These are phyloP conservation scores for Drosophila nigricruria DNA, from an alignment of 2,888 invertebrate genomes.

Conservation along the genomic window DNA sequence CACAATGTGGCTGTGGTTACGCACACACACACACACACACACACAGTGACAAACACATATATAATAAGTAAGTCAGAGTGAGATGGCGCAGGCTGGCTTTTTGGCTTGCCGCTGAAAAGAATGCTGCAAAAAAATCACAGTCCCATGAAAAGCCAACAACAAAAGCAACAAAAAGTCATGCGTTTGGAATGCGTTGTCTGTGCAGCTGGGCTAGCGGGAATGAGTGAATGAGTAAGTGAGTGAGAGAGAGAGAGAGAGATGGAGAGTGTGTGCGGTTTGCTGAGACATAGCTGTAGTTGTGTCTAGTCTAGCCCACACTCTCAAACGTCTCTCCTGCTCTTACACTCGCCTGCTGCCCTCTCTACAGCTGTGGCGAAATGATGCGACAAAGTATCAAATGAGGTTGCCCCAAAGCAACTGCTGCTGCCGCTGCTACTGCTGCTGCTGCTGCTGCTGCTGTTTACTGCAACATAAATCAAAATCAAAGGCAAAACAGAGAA, in stretches of 20 bases:
- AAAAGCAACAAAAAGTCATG: constrained; percentile 38
- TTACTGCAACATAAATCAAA: constrained; percentile 78
- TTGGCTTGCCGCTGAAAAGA: constrained; percentile 55
- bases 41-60: constrained; percentile 4
- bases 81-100: constrained; percentile 30
- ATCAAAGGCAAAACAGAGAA: constrained; percentile 66
- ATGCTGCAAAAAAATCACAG: constrained; percentile 62
- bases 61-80: constrained; percentile 59
- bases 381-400: constrained; percentile 79
- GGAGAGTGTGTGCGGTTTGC: constrained; percentile 25
- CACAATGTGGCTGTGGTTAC: constrained; percentile 50
- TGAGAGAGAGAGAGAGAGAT: neutral
- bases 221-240: constrained; percentile 7
- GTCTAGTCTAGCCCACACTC: constrained; percentile 13
- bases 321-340: neutral
- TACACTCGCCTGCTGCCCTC: neutral
- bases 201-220: constrained; percentile 29
- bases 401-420: constrained; percentile 61
- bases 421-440: constrained; percentile 33
- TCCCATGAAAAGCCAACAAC: constrained; percentile 34
- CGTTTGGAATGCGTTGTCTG: constrained; percentile 60
- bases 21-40: constrained; percentile 17
- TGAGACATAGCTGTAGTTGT: constrained; percentile 25
- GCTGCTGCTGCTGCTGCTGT: constrained; percentile 42
- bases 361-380: constrained; percentile 61